Percentiles rank a stretch among this genome's conserved stretches.
Evolutionary conservation across 2,797 vertebrate genomes (phyloP).

Genomic region (Anguilla anguilla): DNA sequence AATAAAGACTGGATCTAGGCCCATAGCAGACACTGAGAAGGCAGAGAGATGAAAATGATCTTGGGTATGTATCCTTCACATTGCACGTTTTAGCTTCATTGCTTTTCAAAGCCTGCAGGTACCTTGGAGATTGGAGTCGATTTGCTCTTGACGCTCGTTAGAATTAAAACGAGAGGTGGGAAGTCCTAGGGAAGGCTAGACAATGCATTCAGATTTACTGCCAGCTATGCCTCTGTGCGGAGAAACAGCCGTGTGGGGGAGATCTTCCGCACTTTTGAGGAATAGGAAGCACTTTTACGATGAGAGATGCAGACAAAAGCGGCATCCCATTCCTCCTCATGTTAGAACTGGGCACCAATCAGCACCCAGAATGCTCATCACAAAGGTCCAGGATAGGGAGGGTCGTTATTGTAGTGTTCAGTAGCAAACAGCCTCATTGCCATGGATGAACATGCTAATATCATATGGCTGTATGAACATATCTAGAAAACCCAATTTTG

Average conservation of each 20-base stretch:
- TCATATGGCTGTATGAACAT: neutral
- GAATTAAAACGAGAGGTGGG: slow-evolving; percentile 1
- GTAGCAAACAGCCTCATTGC: neutral
- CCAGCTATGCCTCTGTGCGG: neutral
- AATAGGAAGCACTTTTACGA: neutral
- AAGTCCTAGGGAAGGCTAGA: neutral
- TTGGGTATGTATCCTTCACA: neutral
- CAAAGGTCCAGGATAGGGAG: neutral
- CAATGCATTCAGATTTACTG: neutral
- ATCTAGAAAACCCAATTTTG: neutral
- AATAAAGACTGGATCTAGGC: neutral
- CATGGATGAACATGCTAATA: neutral
- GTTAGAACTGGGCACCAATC: neutral
- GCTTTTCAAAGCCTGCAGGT: neutral
- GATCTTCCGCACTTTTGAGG: slow-evolving; percentile 4
- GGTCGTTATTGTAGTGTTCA: neutral
- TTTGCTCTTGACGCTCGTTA: neutral
- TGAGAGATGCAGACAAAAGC: neutral
- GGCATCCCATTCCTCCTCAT: neutral
- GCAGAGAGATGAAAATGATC: neutral
- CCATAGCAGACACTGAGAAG: neutral
- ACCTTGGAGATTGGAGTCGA: slow-evolving; percentile 8
- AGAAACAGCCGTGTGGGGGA: slow-evolving; percentile 17
- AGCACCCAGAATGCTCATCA: neutral
- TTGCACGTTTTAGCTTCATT: neutral